phyloP scores from a whole-genome alignment of 2,888 invertebrate species.

The Chrysopilus asiliformis region DNA sequence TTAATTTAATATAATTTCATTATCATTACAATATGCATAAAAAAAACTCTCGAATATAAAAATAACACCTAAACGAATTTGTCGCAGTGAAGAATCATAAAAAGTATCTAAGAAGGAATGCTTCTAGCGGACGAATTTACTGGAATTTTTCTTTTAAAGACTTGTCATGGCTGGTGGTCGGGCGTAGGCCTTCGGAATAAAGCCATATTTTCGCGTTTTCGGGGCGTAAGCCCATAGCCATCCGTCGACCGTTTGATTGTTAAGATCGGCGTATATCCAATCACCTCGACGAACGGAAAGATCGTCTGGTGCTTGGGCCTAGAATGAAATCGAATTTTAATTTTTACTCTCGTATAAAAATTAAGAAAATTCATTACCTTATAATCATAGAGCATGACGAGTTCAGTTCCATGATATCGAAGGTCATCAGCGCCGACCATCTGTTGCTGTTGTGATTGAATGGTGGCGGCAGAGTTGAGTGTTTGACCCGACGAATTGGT shows the following conservation, averaged over 20 bases:
- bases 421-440: slow-evolving; percentile 45
- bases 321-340: slow-evolving; percentile 8
- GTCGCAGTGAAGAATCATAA: too few relatives aligned
- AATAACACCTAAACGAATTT: too few relatives aligned
- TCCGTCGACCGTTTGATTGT: slow-evolving; percentile 87
- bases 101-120: too few relatives aligned
- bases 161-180: slow-evolving; percentile 86
- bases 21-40: background rate
- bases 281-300: slow-evolving; percentile 81
- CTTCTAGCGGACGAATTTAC: too few relatives aligned
- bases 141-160: slow-evolving; percentile 19
- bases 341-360: background rate
- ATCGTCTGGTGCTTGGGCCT: slow-evolving; percentile 88
- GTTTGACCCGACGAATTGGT: too few relatives aligned
- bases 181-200: slow-evolving; percentile 90
- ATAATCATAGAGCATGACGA: slow-evolving; percentile 91
- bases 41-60: background rate
- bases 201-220: slow-evolving; percentile 82
- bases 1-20: too few relatives aligned
- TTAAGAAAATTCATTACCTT: slow-evolving; percentile 42
- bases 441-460: slow-evolving; percentile 24
- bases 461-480: slow-evolving; percentile 19
- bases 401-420: slow-evolving; percentile 74
- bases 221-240: slow-evolving; percentile 94
- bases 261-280: slow-evolving; percentile 89